Percentiles rank a stretch among this genome's conserved stretches.
phyloP scores from a whole-genome alignment of 2,888 invertebrate genomes.

The Fragum whitleyi region DNA sequence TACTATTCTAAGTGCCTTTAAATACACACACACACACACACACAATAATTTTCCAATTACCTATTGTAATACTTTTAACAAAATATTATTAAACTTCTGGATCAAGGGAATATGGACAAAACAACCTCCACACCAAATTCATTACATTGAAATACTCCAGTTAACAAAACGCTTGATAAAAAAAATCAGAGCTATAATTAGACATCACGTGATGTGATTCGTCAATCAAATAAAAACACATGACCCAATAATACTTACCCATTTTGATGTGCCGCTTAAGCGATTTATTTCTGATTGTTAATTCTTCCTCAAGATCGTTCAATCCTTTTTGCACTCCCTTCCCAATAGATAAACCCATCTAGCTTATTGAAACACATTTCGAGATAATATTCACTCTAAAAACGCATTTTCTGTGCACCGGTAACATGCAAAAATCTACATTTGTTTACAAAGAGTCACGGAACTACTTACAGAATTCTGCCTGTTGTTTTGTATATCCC shows the following conservation, averaged over 20 bases:
- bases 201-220: not conserved
- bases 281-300: constrained; percentile 2
- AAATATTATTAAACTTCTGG: no score
- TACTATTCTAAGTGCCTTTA: no score
- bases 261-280: constrained; percentile 6
- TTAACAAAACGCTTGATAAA: no score
- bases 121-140: no score
- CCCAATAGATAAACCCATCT: constrained; percentile 10
- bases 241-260: not conserved
- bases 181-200: not conserved
- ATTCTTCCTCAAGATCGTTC: constrained; percentile 1
- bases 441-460: not conserved
- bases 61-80: no score
- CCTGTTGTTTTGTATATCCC: constrained; percentile 69
- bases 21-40: no score
- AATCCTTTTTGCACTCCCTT: constrained; percentile 10
- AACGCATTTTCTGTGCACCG: constrained; percentile 5
- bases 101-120: no score
- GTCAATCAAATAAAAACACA: not conserved
- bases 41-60: no score
- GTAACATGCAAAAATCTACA: constrained; percentile 19
- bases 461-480: constrained; percentile 72
- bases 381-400: not conserved
- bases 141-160: no score
- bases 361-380: constrained; percentile 1